Conservation (phyloP, 2,888 invertebrate genomes). For the Dasypogon diadema region DNA sequence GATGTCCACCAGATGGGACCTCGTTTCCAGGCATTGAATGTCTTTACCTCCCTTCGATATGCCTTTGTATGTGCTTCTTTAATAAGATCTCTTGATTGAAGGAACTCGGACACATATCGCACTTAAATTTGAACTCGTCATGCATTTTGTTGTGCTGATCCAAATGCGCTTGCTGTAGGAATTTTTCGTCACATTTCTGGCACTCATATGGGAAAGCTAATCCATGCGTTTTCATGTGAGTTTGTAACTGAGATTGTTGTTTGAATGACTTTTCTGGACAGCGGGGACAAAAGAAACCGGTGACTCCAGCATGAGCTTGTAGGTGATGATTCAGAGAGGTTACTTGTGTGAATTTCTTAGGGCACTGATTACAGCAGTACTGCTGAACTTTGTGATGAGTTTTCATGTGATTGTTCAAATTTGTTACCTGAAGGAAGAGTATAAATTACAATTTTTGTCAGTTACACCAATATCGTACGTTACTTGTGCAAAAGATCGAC, state of each 20-base stretch:
- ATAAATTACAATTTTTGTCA: neutral
- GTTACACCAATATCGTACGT: slow-evolving; percentile 45
- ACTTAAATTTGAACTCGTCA: slow-evolving; percentile 68
- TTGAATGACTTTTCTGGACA: slow-evolving; percentile 69
- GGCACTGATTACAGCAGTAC: slow-evolving; percentile 69
- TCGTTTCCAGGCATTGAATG: neutral
- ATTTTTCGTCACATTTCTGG: slow-evolving; percentile 68
- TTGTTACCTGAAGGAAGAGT: slow-evolving; percentile 63
- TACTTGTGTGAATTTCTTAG: slow-evolving; percentile 69
- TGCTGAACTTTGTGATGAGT: slow-evolving; percentile 69
- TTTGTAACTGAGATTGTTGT: slow-evolving; percentile 67
- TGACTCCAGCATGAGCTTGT: slow-evolving; percentile 68
- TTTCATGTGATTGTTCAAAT: slow-evolving; percentile 69
- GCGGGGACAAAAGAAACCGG: slow-evolving; percentile 67
- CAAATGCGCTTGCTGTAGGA: slow-evolving; percentile 67
- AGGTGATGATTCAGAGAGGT: slow-evolving; percentile 69
- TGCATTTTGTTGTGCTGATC: slow-evolving; percentile 69
- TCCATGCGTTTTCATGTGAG: slow-evolving; percentile 69
- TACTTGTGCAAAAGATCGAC: slow-evolving; percentile 69
- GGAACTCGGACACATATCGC: slow-evolving; percentile 68
- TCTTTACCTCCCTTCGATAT: slow-evolving; percentile 66
- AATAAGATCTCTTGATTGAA: slow-evolving; percentile 68
- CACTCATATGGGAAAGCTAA: slow-evolving; percentile 68
- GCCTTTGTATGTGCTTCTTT: slow-evolving; percentile 68
- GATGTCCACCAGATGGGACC: neutral